Percentiles rank a stretch among this genome's conserved stretches.
These are phyloP conservation scores for Eufriesea mexicana DNA, from an alignment of 1,140 invertebrate species.

Conservation along the genomic window DNA sequence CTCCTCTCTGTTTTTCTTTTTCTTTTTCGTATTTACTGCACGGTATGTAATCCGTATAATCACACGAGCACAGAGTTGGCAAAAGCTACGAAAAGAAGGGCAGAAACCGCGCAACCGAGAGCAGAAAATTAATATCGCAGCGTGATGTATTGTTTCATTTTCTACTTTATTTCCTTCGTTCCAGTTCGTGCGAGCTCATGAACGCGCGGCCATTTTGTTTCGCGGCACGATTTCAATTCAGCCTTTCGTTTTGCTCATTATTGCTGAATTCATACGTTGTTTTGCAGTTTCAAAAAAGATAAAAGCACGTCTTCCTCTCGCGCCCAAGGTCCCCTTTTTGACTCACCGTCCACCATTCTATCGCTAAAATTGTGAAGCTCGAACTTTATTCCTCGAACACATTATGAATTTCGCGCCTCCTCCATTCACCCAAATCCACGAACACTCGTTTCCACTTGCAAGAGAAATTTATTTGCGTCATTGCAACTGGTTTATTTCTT, in stretches of 20 bases:
- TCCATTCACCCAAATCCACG: too few relatives aligned
- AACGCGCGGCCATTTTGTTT: constrained; percentile 30
- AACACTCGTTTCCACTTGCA: too few relatives aligned
- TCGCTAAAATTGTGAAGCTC: too few relatives aligned
- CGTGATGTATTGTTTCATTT: constrained; percentile 57
- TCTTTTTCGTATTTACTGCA: constrained; percentile 1
- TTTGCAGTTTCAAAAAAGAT: neutral
- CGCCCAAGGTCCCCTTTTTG: too few relatives aligned
- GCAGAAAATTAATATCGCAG: constrained; percentile 60
- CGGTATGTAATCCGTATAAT: constrained; percentile 30
- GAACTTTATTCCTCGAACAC: neutral
- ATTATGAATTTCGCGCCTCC: too few relatives aligned
- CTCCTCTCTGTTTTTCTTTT: neutral
- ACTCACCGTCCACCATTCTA: neutral
- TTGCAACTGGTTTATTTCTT: too few relatives aligned
- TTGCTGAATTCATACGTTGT: neutral
- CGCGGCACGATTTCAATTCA: constrained; percentile 42
- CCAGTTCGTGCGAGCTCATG: constrained; percentile 1
- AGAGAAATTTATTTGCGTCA: too few relatives aligned
- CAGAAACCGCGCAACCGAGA: constrained; percentile 13
- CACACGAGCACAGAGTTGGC: neutral
- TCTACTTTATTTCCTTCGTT: constrained; percentile 43
- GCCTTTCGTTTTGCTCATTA: neutral
- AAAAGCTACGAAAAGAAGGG: constrained; percentile 16
- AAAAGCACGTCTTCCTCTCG: neutral